Percentiles rank a stretch among this genome's conserved stretches.
Conservation (phyloP, 2,797 vertebrate genomes). For the Myiotriccus ornatus region DNA sequence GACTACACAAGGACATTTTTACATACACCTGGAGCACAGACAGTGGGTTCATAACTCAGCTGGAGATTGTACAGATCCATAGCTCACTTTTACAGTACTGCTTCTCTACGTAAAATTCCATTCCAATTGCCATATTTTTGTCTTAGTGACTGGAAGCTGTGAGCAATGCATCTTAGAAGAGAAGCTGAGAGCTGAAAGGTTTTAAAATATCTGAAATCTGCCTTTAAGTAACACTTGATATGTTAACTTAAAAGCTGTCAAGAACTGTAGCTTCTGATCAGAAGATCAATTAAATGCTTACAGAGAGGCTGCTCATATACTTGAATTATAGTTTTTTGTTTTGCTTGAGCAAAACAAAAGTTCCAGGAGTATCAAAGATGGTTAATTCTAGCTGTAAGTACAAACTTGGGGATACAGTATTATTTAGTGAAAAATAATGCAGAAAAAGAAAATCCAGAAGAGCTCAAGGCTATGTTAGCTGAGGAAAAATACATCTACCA, state of each 20-base stretch:
- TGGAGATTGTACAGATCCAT: neutral
- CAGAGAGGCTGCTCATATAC: neutral
- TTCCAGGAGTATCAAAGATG: neutral
- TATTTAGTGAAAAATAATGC: neutral
- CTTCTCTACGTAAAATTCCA: neutral
- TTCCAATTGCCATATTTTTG: neutral
- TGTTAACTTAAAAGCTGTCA: neutral
- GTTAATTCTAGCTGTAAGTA: neutral
- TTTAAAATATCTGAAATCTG: neutral
- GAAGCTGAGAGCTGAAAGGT: neutral
- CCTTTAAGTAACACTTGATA: neutral
- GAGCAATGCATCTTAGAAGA: neutral
- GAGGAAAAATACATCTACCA: constrained; percentile 3
- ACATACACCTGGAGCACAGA: neutral
- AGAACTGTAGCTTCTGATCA: neutral
- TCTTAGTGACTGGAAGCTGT: neutral
- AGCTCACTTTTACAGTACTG: neutral
- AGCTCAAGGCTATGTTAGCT: neutral
- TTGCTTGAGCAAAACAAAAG: neutral
- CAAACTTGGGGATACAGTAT: neutral
- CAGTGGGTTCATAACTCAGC: neutral
- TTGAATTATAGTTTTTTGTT: neutral
- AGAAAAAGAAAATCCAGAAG: neutral
- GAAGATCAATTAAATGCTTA: neutral
- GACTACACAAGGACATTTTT: neutral